phyloP scores from a whole-genome alignment of 2,888 invertebrate genomes.

The Drosophila rubida region DNA sequence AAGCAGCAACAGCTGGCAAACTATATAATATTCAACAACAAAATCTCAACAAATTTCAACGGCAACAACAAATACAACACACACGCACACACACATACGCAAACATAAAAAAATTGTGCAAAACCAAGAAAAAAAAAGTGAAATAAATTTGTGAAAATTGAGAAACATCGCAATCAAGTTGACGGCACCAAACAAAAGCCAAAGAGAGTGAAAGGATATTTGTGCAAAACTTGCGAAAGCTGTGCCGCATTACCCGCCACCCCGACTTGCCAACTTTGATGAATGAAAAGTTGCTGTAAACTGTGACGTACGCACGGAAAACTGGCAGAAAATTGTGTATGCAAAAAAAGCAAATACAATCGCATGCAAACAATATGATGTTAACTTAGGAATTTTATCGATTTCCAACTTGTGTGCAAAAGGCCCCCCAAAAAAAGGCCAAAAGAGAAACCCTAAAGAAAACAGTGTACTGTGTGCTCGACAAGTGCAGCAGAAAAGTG shows the following conservation, averaged over 20 bases:
- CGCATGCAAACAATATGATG: constrained; percentile 51
- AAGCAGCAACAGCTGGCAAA: constrained; percentile 37
- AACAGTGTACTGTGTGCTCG: constrained; percentile 18
- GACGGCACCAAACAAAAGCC: constrained; percentile 5
- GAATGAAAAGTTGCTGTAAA: constrained; percentile 52
- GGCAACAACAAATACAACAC: constrained; percentile 20
- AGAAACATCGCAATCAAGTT: constrained; percentile 13
- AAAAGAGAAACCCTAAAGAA: constrained; percentile 2
- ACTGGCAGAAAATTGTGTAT: constrained; percentile 2
- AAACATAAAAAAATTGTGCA: constrained; percentile 30
- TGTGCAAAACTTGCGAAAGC: constrained; percentile 33
- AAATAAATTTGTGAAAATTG: constrained; percentile 18
- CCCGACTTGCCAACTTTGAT: constrained; percentile 21
- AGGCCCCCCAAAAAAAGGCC: neutral
- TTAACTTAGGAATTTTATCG: constrained; percentile 61
- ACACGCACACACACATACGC: constrained; percentile 3
- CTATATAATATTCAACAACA: constrained; percentile 5
- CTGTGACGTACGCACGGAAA: constrained; percentile 46
- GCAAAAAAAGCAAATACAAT: constrained; percentile 24
- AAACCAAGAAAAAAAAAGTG: constrained; percentile 35
- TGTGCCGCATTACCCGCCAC: constrained; percentile 3
- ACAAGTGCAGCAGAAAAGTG: constrained; percentile 7
- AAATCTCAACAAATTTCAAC: constrained; percentile 28
- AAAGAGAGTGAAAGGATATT: constrained; percentile 55
- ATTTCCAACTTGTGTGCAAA: constrained; percentile 42